Base-by-base conservation (phyloP, 1,140 invertebrate species). In the Platorchestia sp. region DNA sequence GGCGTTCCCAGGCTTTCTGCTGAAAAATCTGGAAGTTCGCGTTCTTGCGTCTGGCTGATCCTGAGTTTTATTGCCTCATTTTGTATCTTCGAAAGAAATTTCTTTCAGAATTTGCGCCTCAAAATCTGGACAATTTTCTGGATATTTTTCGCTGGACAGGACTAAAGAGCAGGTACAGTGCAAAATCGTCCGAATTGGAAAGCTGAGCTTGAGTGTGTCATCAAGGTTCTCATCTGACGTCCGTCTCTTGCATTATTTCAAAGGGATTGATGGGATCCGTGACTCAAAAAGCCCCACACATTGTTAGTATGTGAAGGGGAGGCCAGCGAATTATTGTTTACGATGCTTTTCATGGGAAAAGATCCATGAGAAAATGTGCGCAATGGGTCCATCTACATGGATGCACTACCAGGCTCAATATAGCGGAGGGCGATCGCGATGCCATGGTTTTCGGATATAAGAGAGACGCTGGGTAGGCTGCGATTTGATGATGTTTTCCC, bases 131-230 rank as follows among this genome's bases (percentile, higher is more conserved):
- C 43, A 47, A 44, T 93, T 93, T 45, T 40, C 43, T n/a, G 40
- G 45, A 7, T 93, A 93, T 93, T 93, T 93, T 93, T 93, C 91
- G 43, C 19, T n/a, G 91, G 36, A 44, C 43, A 44, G 91, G 3
- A 14, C 91, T 93, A 93, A 93, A 93, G n/a, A 93, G 91, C 91
- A 47, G 91, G 91, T 93, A 93, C 45, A n/a, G 36, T 40, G 19
- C 91, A 93, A 93, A 93, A 93, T 45, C 91, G 91, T 47, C 91
- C 45, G 91, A 45, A 93, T 93, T 93, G 91, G 91, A 93, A 93
- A 93, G 91, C 91, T 93, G 43, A 44, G n/a, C 45, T 93, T 90
- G 87, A 45, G 91, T 93, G 91, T 93, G 91, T 93, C 91, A 93
- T 93, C 45, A 93, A 93, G 40, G 43, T 47, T 40, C 45, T 40